phyloP scores from a whole-genome alignment of 64 coral and sea anemone species.

The Astreopora myriophthalma region DNA sequence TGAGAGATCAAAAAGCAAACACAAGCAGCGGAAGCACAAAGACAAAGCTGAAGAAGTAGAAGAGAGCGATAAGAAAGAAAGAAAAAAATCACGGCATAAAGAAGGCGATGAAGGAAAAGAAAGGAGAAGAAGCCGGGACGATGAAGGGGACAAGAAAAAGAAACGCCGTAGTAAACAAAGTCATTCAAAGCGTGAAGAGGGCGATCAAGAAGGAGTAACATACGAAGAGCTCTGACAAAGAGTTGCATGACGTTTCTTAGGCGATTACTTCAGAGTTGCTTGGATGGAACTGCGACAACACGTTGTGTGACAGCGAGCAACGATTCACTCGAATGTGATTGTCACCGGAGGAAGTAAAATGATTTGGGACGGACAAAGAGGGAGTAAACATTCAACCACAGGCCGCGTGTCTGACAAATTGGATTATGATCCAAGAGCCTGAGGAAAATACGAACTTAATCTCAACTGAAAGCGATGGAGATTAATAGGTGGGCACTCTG shows the following conservation, averaged over 20 bases:
- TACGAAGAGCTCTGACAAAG: constrained; percentile 56
- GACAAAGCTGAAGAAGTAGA: constrained; percentile 53
- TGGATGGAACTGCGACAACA: not conserved
- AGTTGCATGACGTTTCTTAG: not conserved
- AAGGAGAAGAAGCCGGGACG: constrained; percentile 21
- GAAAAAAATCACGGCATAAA: constrained; percentile 31
- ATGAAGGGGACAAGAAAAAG: constrained; percentile 60
- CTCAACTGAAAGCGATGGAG: too few species aligned
- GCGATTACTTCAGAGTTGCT: not conserved
- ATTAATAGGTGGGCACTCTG: too few species aligned
- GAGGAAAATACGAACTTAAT: too few species aligned
- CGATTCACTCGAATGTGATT: not conserved
- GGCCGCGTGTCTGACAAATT: not conserved
- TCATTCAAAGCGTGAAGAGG: not conserved
- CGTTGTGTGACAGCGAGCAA: too few species aligned
- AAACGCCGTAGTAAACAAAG: constrained; percentile 45
- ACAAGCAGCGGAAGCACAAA: constrained; percentile 51
- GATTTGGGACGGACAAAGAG: not conserved
- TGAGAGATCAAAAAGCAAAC: constrained; percentile 69
- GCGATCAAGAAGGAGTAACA: not conserved
- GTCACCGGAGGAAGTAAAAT: not conserved
- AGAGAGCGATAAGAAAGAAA: constrained; percentile 32
- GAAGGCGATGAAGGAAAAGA: constrained; percentile 40
- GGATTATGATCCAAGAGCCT: too few species aligned
- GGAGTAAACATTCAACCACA: not conserved